Evolutionary conservation across 2,113 vertebrate genomes (phyloP), one percentile per base, ranked within the genome.

Genomic region (Cottus gobio): DNA sequence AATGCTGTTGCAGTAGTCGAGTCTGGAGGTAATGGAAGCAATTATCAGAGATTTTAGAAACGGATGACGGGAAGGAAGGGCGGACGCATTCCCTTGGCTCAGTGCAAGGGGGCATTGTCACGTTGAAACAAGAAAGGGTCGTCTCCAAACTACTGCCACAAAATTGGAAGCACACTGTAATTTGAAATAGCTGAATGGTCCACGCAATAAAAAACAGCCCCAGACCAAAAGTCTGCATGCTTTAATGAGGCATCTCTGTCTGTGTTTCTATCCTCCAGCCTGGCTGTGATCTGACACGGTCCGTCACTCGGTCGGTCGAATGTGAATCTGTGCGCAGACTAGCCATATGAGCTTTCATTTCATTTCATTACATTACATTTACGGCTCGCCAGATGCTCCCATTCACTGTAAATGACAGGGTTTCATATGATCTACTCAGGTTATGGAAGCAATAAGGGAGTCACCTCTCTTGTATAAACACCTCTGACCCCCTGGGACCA

Each of bases 361-460:
- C 79, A 87, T 91, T 92, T 90, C 84, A 89, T 92, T 88, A 87
- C 75, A 90, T 92, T 91, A 89, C 87, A 81, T 92, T 92, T 90
- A 91, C 74, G 63, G 85, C 82, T 83, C 60, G 63, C 90, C 93
- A 94, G 89, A 93, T 91, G 91, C 90, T 93, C 79, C 90, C 84
- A 82, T 91, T 93, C 88, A 90, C 85, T 75, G 86, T 90, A 90
- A 92, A 93, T 92, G 88, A 91, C 78, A 69, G 63, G 82, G 79
- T 86, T 88, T 91, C 89, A 90, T 86, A 92, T 90, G 85, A 93
- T 94, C 85, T 89, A 88, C 87, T 89, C 89, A 89, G 88, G 90
- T 91, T 91, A 93, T 91, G 85, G 85, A 91, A 83, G 89, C 88
- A 93, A 90, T 92, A 91, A 90, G 91, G 80, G 86, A 90, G 87